Conservation (phyloP, 2,797 vertebrate species). For the Sebastes vulpes region DNA sequence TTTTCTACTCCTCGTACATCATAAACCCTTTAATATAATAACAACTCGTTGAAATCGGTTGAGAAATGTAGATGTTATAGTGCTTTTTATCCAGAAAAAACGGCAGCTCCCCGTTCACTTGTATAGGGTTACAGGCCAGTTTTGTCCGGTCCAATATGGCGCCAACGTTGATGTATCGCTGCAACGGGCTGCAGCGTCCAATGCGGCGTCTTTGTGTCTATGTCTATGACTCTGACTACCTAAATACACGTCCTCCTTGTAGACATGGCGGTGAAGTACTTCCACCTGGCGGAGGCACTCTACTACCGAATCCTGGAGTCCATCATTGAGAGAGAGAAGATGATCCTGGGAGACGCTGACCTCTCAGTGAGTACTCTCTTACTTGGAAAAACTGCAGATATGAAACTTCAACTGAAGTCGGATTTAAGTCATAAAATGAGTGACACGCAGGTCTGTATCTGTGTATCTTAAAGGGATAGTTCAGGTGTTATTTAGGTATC, state of each 20-base stretch:
- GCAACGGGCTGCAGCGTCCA: no score
- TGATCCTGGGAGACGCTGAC: constrained; percentile 90
- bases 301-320: constrained; percentile 95
- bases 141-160: no score
- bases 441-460: neutral
- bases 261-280: constrained; percentile 92
- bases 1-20: no score
- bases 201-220: rapidly evolving
- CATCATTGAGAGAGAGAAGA: constrained; percentile 92
- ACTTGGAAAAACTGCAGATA: neutral
- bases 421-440: neutral
- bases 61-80: no score
- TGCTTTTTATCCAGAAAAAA: no score
- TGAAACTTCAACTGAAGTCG: rapidly evolving
- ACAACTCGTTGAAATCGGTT: no score
- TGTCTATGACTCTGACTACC: neutral
- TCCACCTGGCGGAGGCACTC: constrained; percentile 91
- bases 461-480: neutral
- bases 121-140: no score
- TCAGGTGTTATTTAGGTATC: neutral
- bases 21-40: no score
- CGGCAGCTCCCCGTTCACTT: no score
- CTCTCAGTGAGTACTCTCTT: constrained; percentile 87
- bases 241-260: neutral
- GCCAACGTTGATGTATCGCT: no score